phyloP scores from a whole-genome alignment of 2,113 vertebrate genomes.

The Cranoglanis bouderius region DNA sequence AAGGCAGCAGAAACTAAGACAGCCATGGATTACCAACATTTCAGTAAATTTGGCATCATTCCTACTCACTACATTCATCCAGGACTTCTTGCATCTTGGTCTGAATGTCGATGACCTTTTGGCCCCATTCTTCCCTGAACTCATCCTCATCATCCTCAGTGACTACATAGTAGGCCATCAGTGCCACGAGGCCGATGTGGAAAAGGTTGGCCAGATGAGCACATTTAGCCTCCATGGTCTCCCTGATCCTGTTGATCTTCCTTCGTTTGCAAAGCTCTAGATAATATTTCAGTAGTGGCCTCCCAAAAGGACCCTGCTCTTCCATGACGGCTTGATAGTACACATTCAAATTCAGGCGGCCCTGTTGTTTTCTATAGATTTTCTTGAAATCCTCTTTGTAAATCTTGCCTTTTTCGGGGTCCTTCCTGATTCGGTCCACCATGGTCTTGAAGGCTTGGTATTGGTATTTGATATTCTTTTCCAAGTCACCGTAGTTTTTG shows the following conservation, averaged over 20 bases:
- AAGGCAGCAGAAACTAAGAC: constrained; percentile 15
- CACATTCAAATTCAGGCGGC: constrained; percentile 68
- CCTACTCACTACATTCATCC: constrained; percentile 64
- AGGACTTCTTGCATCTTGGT: constrained; percentile 71
- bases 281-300: constrained; percentile 70
- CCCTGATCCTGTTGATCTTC: constrained; percentile 41
- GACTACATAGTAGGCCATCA: constrained; percentile 75
- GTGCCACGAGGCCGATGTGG: constrained; percentile 74
- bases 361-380: constrained; percentile 69
- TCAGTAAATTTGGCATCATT: constrained; percentile 21
- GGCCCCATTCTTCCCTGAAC: constrained; percentile 70
- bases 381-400: constrained; percentile 66
- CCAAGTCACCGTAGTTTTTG: constrained; percentile 71
- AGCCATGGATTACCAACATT: not conserved
- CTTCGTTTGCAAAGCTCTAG: constrained; percentile 64
- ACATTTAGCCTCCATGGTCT: constrained; percentile 73
- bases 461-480: constrained; percentile 77
- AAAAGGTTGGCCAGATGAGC: constrained; percentile 73
- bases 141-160: constrained; percentile 75
- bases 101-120: constrained; percentile 71
- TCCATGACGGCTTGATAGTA: constrained; percentile 71
- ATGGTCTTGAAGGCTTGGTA: constrained; percentile 69
- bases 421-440: constrained; percentile 65
- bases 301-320: constrained; percentile 57
- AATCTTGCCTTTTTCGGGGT: constrained; percentile 54